These are phyloP conservation scores for Rana temporaria DNA, from an alignment of 2,113 vertebrate genomes.

Conservation along the genomic window DNA sequence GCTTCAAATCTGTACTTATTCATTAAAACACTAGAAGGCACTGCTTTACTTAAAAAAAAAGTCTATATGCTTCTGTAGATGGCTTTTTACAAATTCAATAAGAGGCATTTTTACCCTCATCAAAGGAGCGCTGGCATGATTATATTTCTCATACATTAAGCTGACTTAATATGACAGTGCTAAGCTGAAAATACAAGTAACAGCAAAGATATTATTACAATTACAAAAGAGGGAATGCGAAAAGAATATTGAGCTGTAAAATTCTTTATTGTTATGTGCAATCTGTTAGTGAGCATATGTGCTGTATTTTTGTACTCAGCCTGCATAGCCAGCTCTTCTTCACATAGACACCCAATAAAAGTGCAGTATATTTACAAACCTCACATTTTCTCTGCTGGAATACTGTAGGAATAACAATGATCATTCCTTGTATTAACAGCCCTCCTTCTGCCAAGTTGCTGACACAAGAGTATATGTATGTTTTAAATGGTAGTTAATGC, in stretches of 20 bases:
- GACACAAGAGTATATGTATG: too few species aligned
- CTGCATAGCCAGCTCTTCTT: not conserved
- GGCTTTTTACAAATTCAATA: too few species aligned
- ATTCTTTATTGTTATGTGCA: slow-evolving; percentile 24
- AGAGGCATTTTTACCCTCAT: too few species aligned
- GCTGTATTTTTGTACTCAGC: slow-evolving; percentile 4
- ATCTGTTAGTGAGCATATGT: slow-evolving; percentile 46
- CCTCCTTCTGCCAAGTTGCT: not conserved
- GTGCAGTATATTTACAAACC: slow-evolving; percentile 14
- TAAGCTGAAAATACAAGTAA: not conserved
- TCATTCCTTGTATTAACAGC: not conserved
- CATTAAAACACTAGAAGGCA: too few species aligned
- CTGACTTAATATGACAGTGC: not conserved
- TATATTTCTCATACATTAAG: too few species aligned
- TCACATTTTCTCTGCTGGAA: not conserved
- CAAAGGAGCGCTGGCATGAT: too few species aligned
- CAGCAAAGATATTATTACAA: slow-evolving; percentile 33
- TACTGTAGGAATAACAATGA: not conserved
- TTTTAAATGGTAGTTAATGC: too few species aligned
- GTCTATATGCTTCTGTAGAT: too few species aligned
- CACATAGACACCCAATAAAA: not conserved
- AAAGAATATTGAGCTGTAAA: slow-evolving; percentile 16
- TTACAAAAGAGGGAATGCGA: slow-evolving; percentile 1
- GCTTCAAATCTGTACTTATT: too few species aligned
- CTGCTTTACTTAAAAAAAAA: too few species aligned